Evolutionary conservation across 2,797 vertebrate species (phyloP).

Genomic region (Sardinella longiceps): DNA sequence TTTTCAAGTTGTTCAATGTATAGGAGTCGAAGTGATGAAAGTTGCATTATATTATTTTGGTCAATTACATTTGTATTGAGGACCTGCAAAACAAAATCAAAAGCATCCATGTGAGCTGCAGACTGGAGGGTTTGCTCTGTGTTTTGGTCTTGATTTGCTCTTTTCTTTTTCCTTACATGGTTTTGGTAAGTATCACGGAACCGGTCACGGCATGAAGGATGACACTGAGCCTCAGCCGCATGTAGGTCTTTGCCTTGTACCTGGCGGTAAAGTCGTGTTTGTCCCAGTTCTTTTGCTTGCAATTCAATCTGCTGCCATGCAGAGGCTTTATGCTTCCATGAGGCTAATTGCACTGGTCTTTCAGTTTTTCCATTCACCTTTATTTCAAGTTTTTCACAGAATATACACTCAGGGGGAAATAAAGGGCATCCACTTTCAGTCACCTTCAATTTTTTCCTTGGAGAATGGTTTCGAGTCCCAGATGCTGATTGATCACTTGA

Average conservation of each 20-base stretch:
- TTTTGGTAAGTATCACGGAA: background rate
- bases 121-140: conserved; percentile 35
- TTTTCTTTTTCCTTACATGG: background rate
- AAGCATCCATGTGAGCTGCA: conserved; percentile 7
- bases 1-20: background rate
- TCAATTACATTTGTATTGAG: too few species aligned
- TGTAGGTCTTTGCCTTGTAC: too few species aligned
- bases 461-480: background rate
- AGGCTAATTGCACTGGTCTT: too few species aligned
- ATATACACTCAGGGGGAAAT: too few species aligned
- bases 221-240: too few species aligned
- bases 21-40: background rate
- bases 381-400: too few species aligned
- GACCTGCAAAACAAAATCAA: background rate
- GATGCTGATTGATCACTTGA: background rate
- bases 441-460: background rate
- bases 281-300: too few species aligned
- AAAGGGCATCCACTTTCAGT: too few species aligned
- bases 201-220: too few species aligned
- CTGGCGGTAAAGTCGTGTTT: too few species aligned
- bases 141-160: conserved; percentile 32
- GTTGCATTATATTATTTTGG: background rate
- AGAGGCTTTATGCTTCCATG: background rate
- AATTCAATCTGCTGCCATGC: background rate
- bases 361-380: too few species aligned